These are phyloP conservation scores for Heterocephalus glaber DNA, from an alignment of 2,113 vertebrate species.

Conservation along the genomic window DNA sequence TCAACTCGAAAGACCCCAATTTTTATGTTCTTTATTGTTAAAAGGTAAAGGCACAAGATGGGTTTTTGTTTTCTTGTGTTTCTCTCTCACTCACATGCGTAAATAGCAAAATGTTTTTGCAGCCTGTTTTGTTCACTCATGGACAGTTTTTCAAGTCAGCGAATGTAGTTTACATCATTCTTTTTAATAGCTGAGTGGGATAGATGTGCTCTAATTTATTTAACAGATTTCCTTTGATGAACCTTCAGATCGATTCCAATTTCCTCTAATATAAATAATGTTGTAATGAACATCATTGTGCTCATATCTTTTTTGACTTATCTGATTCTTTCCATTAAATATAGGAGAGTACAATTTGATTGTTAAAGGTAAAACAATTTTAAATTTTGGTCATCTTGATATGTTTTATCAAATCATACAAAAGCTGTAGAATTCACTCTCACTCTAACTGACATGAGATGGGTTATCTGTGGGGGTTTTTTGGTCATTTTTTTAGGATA, in stretches of 20 bases:
- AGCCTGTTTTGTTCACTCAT: background rate
- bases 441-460: no score
- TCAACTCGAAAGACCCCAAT: fast-evolving
- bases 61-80: fast-evolving
- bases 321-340: slow-evolving; percentile 26
- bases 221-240: slow-evolving; percentile 75
- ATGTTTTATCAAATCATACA: background rate
- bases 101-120: fast-evolving
- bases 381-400: background rate
- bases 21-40: background rate
- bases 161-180: slow-evolving; percentile 66
- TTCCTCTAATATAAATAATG: slow-evolving; percentile 80
- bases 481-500: background rate
- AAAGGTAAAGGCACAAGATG: fast-evolving
- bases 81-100: background rate
- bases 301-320: slow-evolving; percentile 62
- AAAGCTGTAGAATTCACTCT: background rate
- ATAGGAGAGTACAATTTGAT: background rate
- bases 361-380: background rate
- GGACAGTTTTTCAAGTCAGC: slow-evolving; percentile 70
- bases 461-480: background rate
- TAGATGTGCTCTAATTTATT: slow-evolving; percentile 72
- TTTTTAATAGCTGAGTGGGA: slow-evolving; percentile 70
- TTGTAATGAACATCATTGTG: slow-evolving; percentile 65
- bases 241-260: slow-evolving; percentile 77